A percentile compares a stretch with the other conserved stretches of the same genome.
Evolutionary conservation across 2,113 vertebrate genomes (phyloP).

Genomic region (Hydrochoerus hydrochaeris): DNA sequence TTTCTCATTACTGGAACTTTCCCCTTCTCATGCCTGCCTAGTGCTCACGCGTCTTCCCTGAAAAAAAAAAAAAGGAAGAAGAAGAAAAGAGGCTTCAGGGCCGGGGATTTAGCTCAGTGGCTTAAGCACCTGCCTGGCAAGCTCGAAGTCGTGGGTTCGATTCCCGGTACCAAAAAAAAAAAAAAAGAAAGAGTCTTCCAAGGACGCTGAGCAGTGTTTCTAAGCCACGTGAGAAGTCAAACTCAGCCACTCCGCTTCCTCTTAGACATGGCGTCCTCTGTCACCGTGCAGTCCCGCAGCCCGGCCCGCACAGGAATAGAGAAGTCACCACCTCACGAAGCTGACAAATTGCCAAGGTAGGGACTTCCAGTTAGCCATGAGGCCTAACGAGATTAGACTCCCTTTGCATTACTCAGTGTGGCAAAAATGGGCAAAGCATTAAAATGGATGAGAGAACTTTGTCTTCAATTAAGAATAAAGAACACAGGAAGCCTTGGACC

Average conservation of each 20-base stretch:
- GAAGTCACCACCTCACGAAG: not conserved
- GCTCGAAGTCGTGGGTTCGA: too few species aligned
- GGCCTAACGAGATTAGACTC: not conserved
- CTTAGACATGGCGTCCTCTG: not conserved
- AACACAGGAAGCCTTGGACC: not conserved
- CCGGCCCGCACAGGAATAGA: not conserved
- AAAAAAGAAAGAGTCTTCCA: not conserved
- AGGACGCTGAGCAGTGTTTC: not conserved
- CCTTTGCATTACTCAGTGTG: not conserved
- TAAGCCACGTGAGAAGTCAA: not conserved
- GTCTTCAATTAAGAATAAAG: not conserved
- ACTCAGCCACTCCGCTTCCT: rapidly evolving
- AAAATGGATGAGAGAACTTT: not conserved
- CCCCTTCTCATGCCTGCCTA: not conserved
- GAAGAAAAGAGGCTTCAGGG: too few species aligned
- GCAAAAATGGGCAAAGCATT: not conserved
- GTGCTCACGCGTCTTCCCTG: too few species aligned
- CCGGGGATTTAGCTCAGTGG: too few species aligned
- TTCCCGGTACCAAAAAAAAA: too few species aligned
- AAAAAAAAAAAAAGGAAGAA: too few species aligned
- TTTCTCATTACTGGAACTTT: not conserved
- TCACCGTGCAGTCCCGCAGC: not conserved
- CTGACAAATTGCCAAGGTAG: not conserved
- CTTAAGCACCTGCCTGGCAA: too few species aligned
- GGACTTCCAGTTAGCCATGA: not conserved